A percentile compares a stretch with the other conserved stretches of the same genome.
Evolutionary conservation across 2,113 vertebrate genomes (phyloP).

Genomic region (Rhagologus leucostigma): DNA sequence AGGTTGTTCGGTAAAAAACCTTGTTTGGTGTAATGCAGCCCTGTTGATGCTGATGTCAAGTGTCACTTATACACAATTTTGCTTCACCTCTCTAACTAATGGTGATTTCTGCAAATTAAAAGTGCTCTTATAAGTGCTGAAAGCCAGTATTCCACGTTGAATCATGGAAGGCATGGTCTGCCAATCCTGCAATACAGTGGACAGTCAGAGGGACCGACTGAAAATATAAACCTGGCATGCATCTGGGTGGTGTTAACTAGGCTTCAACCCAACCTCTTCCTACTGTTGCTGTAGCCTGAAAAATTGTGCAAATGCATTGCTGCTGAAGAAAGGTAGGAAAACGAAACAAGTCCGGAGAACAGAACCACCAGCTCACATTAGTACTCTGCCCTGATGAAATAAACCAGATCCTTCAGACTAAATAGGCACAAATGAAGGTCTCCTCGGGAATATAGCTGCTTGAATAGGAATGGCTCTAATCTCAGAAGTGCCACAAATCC

Average conservation of each 20-base stretch:
- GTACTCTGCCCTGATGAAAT: not conserved
- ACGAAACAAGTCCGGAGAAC: not conserved
- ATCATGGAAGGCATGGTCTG: fast-evolving
- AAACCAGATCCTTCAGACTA: not conserved
- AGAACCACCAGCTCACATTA: not conserved
- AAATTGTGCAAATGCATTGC: not conserved
- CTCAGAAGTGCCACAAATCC: not conserved
- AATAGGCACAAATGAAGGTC: not conserved
- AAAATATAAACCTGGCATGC: not conserved
- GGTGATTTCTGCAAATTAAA: not conserved
- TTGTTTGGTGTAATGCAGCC: fast-evolving
- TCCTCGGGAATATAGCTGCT: not conserved
- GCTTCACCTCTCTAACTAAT: not conserved
- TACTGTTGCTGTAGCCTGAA: not conserved
- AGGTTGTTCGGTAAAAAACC: not conserved
- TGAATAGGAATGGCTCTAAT: not conserved
- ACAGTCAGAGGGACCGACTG: not conserved
- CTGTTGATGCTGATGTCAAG: not conserved
- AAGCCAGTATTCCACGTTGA: not conserved
- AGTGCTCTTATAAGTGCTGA: not conserved
- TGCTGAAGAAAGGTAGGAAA: conserved; percentile 3
- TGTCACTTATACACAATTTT: not conserved
- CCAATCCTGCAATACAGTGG: not conserved
- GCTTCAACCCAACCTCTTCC: not conserved
- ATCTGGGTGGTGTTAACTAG: not conserved